These are phyloP conservation scores for Crotalus helleri DNA, from an alignment of 2,113 vertebrate genomes.

Conservation along the genomic window DNA sequence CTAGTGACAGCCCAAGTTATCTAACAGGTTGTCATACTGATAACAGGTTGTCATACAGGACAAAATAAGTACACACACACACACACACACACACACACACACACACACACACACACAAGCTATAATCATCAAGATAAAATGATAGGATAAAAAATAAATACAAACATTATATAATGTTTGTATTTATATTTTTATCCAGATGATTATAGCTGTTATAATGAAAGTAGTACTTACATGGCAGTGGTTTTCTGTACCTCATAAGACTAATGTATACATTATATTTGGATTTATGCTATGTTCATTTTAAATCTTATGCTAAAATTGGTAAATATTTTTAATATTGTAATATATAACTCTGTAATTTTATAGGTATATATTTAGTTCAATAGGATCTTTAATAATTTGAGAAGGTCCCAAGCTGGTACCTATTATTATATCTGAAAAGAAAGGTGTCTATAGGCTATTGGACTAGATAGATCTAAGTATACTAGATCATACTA, in stretches of 20 bases:
- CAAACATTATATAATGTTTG: background rate
- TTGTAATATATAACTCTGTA: background rate
- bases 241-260: too few species aligned
- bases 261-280: too few species aligned
- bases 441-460: background rate
- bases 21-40: background rate
- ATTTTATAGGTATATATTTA: background rate
- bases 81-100: too few species aligned
- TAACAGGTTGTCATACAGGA: background rate
- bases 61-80: too few species aligned
- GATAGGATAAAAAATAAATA: background rate
- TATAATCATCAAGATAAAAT: too few species aligned
- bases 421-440: background rate
- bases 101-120: too few species aligned
- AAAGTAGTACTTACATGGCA: too few species aligned
- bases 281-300: background rate
- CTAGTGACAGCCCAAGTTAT: background rate
- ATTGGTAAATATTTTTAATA: background rate
- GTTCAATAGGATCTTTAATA: too few species aligned
- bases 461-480: background rate
- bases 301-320: background rate
- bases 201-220: too few species aligned
- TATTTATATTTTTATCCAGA: background rate
- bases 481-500: too few species aligned
- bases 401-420: background rate